A percentile compares a stretch with the other conserved stretches of the same genome.
Conservation (phyloP, 2,888 invertebrate genomes). For the Agapostemon virescens region DNA sequence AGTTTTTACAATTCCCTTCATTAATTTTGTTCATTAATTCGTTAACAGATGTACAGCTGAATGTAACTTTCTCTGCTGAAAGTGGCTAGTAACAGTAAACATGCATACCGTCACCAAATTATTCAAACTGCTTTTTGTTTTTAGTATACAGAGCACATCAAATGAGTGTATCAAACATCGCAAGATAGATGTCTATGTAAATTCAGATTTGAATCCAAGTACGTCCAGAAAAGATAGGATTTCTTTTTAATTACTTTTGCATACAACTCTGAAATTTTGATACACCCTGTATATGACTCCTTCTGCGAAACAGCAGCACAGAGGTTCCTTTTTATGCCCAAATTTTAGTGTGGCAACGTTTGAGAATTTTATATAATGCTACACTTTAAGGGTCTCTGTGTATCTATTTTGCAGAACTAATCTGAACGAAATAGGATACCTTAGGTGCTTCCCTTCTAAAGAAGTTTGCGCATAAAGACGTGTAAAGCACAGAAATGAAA, state of each 20-base stretch:
- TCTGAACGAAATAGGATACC: neutral
- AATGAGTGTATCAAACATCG: no score
- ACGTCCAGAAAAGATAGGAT: neutral
- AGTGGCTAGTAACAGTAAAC: conserved; percentile 36
- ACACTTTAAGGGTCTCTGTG: neutral
- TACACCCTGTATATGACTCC: neutral
- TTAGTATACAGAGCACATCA: neutral
- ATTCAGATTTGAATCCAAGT: neutral
- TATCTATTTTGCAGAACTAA: neutral
- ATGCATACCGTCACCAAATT: conserved; percentile 64
- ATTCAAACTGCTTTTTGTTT: conserved; percentile 10
- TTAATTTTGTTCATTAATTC: neutral
- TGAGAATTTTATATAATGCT: neutral
- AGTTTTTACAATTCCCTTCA: conserved; percentile 4
- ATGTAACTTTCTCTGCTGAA: conserved; percentile 32
- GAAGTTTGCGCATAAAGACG: conserved; percentile 19
- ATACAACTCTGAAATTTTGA: neutral
- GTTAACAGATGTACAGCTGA: conserved; percentile 19
- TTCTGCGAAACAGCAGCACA: neutral
- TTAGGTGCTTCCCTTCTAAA: neutral
- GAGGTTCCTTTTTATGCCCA: neutral
- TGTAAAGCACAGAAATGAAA: conserved; percentile 41
- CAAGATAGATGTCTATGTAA: neutral
- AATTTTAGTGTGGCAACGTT: neutral
- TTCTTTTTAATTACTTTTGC: neutral